Conservation (phyloP, 2,888 invertebrate genomes). For the Microdon myrmicae region DNA sequence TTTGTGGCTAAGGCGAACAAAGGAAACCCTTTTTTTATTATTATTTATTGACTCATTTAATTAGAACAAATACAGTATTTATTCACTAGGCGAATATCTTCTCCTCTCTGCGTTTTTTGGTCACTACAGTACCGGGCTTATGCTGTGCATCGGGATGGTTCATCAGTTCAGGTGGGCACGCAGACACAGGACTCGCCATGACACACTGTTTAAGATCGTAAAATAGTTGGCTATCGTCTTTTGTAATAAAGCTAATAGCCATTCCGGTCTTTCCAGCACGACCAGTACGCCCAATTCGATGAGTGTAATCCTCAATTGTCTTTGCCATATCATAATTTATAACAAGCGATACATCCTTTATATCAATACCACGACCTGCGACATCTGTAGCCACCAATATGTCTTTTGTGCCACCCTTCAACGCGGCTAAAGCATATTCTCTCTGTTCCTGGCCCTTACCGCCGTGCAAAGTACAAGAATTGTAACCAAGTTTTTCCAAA, state of each 20-base stretch:
- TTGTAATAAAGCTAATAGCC: conserved; percentile 96
- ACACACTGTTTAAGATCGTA: conserved; percentile 96
- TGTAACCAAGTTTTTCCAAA: conserved; percentile 95
- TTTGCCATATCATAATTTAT: conserved; percentile 99
- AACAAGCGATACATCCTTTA: conserved; percentile 98
- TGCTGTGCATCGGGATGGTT: conserved; percentile 99
- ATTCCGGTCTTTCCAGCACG: conserved; percentile 98
- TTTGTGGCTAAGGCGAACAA: no score
- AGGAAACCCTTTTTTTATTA: no score
- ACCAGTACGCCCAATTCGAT: conserved; percentile 98
- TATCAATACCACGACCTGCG: conserved; percentile 99
- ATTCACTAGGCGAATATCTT: conserved; percentile 86
- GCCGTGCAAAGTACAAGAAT: conserved; percentile 97
- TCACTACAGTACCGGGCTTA: conserved; percentile 94
- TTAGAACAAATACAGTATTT: no score
- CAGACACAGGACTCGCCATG: conserved; percentile 88
- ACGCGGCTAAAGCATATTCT: conserved; percentile 96
- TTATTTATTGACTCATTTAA: no score
- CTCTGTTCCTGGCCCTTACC: conserved; percentile 99
- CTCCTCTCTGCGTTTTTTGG: conserved; percentile 92
- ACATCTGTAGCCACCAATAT: conserved; percentile 99
- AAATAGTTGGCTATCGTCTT: conserved; percentile 94
- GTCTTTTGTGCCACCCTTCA: conserved; percentile 96
- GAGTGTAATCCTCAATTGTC: conserved; percentile 96
- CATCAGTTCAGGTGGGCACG: conserved; percentile 94